A percentile compares a stretch with the other conserved stretches of the same genome.
phyloP scores from a whole-genome alignment of 2,888 invertebrate species.

The Tenthredo scrophulariae region DNA sequence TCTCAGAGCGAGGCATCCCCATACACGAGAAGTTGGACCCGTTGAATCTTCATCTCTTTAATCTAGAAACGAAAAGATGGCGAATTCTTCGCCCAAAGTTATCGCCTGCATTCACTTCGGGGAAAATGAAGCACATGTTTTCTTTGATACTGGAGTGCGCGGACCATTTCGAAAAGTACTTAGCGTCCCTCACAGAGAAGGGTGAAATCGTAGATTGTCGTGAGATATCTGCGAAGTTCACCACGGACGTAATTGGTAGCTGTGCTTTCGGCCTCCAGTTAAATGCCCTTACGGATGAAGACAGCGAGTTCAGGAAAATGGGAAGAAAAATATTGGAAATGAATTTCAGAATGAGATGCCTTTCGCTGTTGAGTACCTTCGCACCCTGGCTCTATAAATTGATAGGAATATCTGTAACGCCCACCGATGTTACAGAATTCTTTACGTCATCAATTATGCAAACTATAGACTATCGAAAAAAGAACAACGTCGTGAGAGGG shows the following conservation, averaged over 20 bases:
- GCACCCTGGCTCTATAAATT: slow-evolving; percentile 60
- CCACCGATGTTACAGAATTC: slow-evolving; percentile 67
- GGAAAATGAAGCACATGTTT: slow-evolving; percentile 79
- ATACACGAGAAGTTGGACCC: slow-evolving; percentile 77
- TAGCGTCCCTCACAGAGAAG: slow-evolving; percentile 67
- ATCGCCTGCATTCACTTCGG: slow-evolving; percentile 79
- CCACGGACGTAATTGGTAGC: slow-evolving; percentile 77
- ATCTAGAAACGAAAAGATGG: slow-evolving; percentile 79
- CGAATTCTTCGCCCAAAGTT: slow-evolving; percentile 78
- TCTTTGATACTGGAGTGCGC: slow-evolving; percentile 78
- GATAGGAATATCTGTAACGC: slow-evolving; percentile 60
- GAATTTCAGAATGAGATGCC: slow-evolving; percentile 45
- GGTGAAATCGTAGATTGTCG: slow-evolving; percentile 63
- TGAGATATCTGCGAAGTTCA: slow-evolving; percentile 74
- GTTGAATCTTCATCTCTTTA: slow-evolving; percentile 79
- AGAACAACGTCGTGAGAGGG: slow-evolving; percentile 74
- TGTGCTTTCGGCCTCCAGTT: slow-evolving; percentile 77
- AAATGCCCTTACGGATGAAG: slow-evolving; percentile 69
- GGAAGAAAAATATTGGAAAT: slow-evolving; percentile 67
- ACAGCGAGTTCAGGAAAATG: slow-evolving; percentile 73
- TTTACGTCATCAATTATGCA: slow-evolving; percentile 70
- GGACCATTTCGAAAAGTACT: slow-evolving; percentile 74
- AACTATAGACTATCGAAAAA: slow-evolving; percentile 73
- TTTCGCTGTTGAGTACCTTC: slow-evolving; percentile 51
- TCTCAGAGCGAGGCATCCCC: slow-evolving; percentile 73